Conservation (phyloP, 2,113 vertebrate genomes). For the Orthonyx spaldingii region DNA sequence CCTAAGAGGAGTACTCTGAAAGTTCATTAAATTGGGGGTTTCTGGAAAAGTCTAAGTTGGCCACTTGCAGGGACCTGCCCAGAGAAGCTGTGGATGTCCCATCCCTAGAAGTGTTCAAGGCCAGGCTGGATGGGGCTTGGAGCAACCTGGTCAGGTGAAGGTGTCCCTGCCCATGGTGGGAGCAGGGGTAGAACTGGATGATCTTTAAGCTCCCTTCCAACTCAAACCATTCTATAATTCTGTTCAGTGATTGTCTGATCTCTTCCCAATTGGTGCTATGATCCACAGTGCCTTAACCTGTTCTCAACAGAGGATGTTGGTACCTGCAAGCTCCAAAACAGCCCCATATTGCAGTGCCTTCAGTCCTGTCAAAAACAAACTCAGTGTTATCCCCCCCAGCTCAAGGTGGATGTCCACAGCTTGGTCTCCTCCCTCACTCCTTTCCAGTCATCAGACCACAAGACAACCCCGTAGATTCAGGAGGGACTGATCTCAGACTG, state of each 20-base stretch:
- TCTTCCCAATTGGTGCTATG: background rate
- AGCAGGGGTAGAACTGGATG: background rate
- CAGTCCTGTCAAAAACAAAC: background rate
- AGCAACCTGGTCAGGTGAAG: background rate
- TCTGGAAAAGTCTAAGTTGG: background rate
- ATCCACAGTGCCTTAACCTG: background rate
- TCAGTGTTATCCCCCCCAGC: background rate
- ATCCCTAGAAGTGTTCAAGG: background rate
- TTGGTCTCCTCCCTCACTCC: background rate
- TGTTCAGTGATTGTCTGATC: background rate
- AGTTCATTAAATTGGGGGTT: background rate
- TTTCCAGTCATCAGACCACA: background rate
- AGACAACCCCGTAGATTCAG: fast-evolving
- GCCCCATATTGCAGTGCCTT: background rate
- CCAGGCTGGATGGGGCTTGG: background rate
- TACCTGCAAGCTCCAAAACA: background rate
- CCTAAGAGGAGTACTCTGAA: background rate
- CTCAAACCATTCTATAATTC: background rate
- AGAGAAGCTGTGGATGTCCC: background rate
- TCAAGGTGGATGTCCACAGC: background rate
- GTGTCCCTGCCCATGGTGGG: background rate
- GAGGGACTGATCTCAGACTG: background rate
- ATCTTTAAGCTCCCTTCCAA: background rate
- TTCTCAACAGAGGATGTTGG: background rate
- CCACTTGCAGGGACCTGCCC: background rate